Conservation (phyloP, 2,888 invertebrate species). For the Netelia melanura region DNA sequence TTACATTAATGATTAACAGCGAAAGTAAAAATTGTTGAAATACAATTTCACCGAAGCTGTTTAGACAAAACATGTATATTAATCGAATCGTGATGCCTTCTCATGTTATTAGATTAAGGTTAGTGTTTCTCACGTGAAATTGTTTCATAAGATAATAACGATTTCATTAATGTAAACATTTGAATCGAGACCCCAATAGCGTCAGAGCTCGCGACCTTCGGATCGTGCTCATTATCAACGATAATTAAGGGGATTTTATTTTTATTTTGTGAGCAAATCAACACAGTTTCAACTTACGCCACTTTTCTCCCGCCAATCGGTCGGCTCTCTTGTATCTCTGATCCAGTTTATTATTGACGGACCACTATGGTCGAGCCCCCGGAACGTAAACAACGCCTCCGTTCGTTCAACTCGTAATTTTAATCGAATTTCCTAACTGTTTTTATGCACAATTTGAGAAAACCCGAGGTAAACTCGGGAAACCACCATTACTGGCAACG, state of each 20-base stretch:
- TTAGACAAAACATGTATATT: conserved; percentile 21
- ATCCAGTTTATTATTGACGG: conserved; percentile 36
- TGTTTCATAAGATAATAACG: background rate
- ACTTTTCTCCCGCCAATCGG: conserved; percentile 50
- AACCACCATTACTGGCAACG: background rate
- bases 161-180: conserved; percentile 30
- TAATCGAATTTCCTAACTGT: background rate
- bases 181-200: conserved; percentile 27
- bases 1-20: background rate
- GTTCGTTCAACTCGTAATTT: conserved; percentile 11
- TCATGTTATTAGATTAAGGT: conserved; percentile 43
- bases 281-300: conserved; percentile 62
- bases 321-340: conserved; percentile 20
- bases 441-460: background rate
- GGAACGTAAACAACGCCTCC: conserved; percentile 28
- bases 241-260: conserved; percentile 23
- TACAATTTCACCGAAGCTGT: conserved; percentile 13
- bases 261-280: conserved; percentile 30
- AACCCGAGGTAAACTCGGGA: background rate
- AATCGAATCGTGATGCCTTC: conserved; percentile 21
- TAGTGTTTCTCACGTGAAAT: background rate
- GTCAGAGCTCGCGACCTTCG: conserved; percentile 44
- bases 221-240: conserved; percentile 18
- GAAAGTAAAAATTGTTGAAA: background rate
- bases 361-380: conserved; percentile 54